phyloP scores from a whole-genome alignment of 2,888 invertebrate genomes.

The Electrophaes corylata region DNA sequence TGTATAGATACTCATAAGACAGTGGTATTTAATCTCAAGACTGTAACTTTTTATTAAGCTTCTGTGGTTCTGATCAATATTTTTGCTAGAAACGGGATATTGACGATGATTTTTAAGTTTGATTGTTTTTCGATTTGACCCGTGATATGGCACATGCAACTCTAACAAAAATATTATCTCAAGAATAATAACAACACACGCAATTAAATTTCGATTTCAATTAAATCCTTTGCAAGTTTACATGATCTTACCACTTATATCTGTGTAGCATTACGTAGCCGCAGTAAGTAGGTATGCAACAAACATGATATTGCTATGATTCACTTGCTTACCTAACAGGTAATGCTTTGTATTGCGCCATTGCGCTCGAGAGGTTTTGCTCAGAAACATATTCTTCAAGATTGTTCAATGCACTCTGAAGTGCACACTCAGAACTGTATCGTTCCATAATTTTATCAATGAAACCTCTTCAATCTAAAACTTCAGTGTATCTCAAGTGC shows the following conservation, averaged over 20 bases:
- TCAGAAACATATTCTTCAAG: slow-evolving; percentile 7
- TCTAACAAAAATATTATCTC: too few species aligned
- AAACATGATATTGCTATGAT: slow-evolving; percentile 12
- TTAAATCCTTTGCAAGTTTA: not conserved
- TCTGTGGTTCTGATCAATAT: too few species aligned
- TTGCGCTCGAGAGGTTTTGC: slow-evolving; percentile 7
- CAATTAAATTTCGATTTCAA: not conserved
- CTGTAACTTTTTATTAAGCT: too few species aligned
- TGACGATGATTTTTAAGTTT: too few species aligned
- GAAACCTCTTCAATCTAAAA: slow-evolving; percentile 2
- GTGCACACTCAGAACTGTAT: slow-evolving; percentile 14
- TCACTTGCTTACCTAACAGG: slow-evolving; percentile 19
- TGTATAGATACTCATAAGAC: not conserved
- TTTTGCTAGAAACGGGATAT: too few species aligned
- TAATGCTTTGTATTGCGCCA: slow-evolving; percentile 17
- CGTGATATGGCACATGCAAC: too few species aligned
- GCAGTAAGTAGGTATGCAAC: not conserved
- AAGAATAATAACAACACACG: too few species aligned
- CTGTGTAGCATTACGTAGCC: slow-evolving; percentile 18
- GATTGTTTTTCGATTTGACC: not conserved
- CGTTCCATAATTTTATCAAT: slow-evolving; percentile 11
- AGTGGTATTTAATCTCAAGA: not conserved
- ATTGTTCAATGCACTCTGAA: slow-evolving; percentile 20
- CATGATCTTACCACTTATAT: slow-evolving; percentile 5
- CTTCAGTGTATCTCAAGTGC: slow-evolving; percentile 1